Percentiles rank a stretch among this genome's conserved stretches.
These are phyloP conservation scores for Squalus acanthias DNA, from an alignment of 2,797 vertebrate species.

Conservation along the genomic window DNA sequence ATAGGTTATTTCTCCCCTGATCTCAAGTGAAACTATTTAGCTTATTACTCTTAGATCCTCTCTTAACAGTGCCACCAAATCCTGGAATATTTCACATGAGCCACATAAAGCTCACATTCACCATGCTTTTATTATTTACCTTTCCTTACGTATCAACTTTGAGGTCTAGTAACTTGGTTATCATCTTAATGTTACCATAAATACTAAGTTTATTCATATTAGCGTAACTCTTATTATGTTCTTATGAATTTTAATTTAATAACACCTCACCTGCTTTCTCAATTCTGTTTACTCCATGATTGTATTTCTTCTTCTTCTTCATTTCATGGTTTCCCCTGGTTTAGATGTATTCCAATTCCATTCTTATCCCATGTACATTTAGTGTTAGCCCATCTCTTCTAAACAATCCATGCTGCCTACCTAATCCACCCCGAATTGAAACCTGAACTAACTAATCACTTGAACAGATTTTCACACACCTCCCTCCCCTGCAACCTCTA, in stretches of 20 bases:
- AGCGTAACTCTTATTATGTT: background rate
- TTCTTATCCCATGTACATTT: background rate
- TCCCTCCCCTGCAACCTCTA: background rate
- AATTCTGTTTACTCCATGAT: background rate
- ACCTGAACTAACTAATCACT: background rate
- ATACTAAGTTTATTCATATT: background rate
- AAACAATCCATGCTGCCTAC: background rate
- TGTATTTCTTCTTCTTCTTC: background rate
- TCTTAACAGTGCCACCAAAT: background rate
- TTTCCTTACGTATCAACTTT: background rate
- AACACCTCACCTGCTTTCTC: background rate
- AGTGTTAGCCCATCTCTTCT: background rate
- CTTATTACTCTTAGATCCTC: background rate
- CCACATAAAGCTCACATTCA: background rate
- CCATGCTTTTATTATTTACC: background rate
- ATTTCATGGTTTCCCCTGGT: background rate
- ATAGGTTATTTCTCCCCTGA: background rate
- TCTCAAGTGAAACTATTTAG: background rate
- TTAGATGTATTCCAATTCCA: background rate
- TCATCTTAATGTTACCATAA: background rate
- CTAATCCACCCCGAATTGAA: background rate
- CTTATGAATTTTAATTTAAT: background rate
- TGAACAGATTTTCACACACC: background rate
- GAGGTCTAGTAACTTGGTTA: background rate
- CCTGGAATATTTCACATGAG: background rate